These are phyloP conservation scores for Radopholus similis DNA, from an alignment of 1,140 invertebrate species.

Conservation along the genomic window DNA sequence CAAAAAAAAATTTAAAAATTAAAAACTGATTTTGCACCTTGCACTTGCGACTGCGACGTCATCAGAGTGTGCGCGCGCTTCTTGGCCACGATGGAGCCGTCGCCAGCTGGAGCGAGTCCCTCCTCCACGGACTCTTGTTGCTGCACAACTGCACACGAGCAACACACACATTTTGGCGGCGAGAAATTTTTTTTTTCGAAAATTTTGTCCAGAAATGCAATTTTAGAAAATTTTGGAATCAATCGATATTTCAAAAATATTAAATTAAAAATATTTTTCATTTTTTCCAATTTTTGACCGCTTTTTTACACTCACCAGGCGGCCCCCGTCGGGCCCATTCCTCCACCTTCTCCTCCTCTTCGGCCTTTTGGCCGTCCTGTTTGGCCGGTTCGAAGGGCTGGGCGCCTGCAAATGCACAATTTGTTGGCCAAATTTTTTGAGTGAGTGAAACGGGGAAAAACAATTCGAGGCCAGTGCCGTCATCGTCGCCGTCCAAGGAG, in stretches of 20 bases:
- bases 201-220: neutral
- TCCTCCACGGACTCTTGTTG: constrained; percentile 8
- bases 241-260: neutral
- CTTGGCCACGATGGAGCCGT: constrained; percentile 5
- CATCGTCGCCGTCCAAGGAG: too few relatives aligned
- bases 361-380: neutral
- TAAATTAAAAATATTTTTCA: neutral
- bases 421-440: too few relatives aligned
- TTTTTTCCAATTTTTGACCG: neutral
- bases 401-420: constrained; percentile 9
- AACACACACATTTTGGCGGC: too few relatives aligned
- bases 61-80: constrained; percentile 8
- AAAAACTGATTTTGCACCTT: neutral
- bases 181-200: too few relatives aligned
- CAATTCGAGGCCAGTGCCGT: too few relatives aligned
- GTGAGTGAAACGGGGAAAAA: too few relatives aligned
- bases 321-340: constrained; percentile 14
- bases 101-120: constrained; percentile 4
- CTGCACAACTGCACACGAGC: constrained; percentile 4
- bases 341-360: constrained; percentile 1
- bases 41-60: constrained; percentile 12
- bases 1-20: neutral
- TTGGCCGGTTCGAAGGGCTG: constrained; percentile 12
- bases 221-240: neutral
- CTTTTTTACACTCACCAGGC: constrained; percentile 7